Conservation (phyloP, 2,888 invertebrate genomes). For the Bhutanitis thaidina region DNA sequence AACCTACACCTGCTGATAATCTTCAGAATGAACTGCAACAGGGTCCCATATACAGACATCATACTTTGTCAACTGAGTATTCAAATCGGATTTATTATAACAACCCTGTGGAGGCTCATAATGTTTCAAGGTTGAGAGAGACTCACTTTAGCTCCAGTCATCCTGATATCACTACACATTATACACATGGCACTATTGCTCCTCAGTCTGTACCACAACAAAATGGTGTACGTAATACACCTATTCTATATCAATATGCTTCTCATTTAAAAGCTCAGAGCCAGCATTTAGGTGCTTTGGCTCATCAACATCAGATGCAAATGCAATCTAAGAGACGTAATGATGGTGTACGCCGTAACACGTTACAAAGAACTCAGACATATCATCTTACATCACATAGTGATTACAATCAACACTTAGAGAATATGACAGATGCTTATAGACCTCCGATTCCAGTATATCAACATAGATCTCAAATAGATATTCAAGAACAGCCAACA, state of each 20-base stretch:
- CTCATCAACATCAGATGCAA: constrained; percentile 61
- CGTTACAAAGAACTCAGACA: constrained; percentile 71
- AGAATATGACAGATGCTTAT: constrained; percentile 57
- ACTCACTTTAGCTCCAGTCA: constrained; percentile 76
- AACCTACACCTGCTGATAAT: constrained; percentile 45
- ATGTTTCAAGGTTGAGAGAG: constrained; percentile 63
- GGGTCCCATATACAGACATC: constrained; percentile 56
- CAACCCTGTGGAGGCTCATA: constrained; percentile 58
- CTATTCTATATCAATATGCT: constrained; percentile 72
- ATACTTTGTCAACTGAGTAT: constrained; percentile 69
- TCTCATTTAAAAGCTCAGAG: constrained; percentile 72
- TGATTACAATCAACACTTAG: constrained; percentile 71
- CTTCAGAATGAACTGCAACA: constrained; percentile 51
- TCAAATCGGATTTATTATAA: constrained; percentile 68
- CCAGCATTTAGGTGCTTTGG: constrained; percentile 61
- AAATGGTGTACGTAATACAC: constrained; percentile 58
- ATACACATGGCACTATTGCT: constrained; percentile 49
- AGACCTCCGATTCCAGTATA: constrained; percentile 50
- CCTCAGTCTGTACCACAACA: constrained; percentile 44
- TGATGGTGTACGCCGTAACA: constrained; percentile 62
- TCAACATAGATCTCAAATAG: constrained; percentile 67
- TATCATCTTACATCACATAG: constrained; percentile 74
- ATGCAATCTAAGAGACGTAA: constrained; percentile 52
- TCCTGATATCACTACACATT: constrained; percentile 69
- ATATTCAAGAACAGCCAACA: constrained; percentile 58